Evolutionary conservation across 2,797 vertebrate species (phyloP).

Genomic region (Spheniscus humboldti): DNA sequence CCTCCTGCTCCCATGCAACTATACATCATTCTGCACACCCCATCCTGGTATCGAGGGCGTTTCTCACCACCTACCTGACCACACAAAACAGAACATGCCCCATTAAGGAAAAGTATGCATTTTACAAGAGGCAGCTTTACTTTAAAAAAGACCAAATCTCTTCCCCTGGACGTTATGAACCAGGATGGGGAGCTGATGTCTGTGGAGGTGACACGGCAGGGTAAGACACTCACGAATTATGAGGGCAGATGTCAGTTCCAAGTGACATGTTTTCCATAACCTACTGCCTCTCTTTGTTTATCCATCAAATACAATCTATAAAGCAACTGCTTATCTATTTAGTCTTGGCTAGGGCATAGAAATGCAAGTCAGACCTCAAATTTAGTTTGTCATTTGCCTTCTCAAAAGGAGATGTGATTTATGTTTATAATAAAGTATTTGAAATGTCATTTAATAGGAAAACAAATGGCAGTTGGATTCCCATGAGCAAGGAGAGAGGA

Average conservation of each 20-base stretch:
- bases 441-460: slow-evolving; percentile 77
- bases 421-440: slow-evolving; percentile 78
- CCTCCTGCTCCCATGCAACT: not conserved
- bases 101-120: not conserved
- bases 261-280: slow-evolving; percentile 65
- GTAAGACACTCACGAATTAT: slow-evolving; percentile 53
- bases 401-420: slow-evolving; percentile 76
- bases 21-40: accelerated
- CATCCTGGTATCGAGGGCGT: not conserved
- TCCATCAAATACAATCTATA: slow-evolving; percentile 71
- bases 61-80: not conserved
- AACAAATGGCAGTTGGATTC: slow-evolving; percentile 72
- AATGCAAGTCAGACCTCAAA: slow-evolving; percentile 68
- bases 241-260: slow-evolving; percentile 73
- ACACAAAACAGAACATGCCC: not conserved
- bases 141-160: not conserved
- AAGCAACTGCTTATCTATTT: slow-evolving; percentile 69
- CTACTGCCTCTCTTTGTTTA: slow-evolving; percentile 69
- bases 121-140: not conserved
- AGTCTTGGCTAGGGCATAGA: slow-evolving; percentile 51
- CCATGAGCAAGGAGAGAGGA: slow-evolving; percentile 31
- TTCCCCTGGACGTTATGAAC: not conserved
- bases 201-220: slow-evolving; percentile 50
- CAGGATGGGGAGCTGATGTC: slow-evolving; percentile 58
- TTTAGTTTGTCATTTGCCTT: slow-evolving; percentile 73